Conservation (phyloP, 2,888 invertebrate species). For the Drepana falcataria region DNA sequence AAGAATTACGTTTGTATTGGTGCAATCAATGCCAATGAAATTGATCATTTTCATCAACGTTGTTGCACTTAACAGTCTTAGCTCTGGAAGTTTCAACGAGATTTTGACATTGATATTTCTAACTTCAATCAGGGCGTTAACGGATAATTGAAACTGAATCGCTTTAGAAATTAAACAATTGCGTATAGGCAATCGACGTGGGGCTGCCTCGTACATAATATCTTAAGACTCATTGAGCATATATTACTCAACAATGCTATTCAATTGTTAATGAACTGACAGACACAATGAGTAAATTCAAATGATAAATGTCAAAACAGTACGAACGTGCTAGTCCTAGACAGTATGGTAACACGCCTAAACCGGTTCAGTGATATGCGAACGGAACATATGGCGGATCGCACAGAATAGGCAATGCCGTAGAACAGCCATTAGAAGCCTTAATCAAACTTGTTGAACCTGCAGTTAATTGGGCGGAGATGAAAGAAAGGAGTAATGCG, state of each 20-base stretch:
- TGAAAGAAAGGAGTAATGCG: too few species aligned
- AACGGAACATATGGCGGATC: constrained; percentile 3
- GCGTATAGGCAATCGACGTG: not conserved
- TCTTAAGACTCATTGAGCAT: constrained; percentile 12
- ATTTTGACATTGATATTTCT: too few species aligned
- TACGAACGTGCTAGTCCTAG: constrained; percentile 15
- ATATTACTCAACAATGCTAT: constrained; percentile 23
- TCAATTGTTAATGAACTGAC: constrained; percentile 35
- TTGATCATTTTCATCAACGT: too few species aligned
- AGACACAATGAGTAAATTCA: constrained; percentile 23
- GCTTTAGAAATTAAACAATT: too few species aligned
- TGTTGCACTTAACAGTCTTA: too few species aligned
- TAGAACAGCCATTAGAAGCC: not conserved
- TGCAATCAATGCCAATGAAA: too few species aligned
- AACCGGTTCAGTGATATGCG: constrained; percentile 11
- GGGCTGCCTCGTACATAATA: not conserved
- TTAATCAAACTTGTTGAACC: too few species aligned
- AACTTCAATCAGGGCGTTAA: too few species aligned
- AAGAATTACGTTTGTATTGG: too few species aligned
- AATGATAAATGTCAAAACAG: constrained; percentile 28
- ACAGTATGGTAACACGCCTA: constrained; percentile 21
- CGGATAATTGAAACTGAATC: too few species aligned
- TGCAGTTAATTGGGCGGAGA: too few species aligned
- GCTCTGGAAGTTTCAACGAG: too few species aligned
- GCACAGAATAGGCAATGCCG: not conserved